Conservation (phyloP, 2,888 invertebrate species). For the Timema cristinae region DNA sequence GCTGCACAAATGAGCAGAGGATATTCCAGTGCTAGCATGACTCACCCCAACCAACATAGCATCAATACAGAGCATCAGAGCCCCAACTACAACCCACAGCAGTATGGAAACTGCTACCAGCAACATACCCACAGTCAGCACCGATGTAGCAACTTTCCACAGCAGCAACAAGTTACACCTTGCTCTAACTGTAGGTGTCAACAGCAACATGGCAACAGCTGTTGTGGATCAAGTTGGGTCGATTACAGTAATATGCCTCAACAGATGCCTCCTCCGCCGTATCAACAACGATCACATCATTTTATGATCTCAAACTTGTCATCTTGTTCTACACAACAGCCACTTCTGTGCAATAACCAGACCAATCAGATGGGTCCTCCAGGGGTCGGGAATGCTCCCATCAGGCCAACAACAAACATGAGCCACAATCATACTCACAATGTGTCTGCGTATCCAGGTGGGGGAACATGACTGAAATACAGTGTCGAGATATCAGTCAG, state of each 20-base stretch:
- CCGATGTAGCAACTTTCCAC: constrained; percentile 8
- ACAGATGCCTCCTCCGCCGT: constrained; percentile 19
- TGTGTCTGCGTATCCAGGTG: too few species aligned
- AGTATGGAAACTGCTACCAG: constrained; percentile 2
- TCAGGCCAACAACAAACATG: too few species aligned
- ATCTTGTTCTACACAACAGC: too few species aligned
- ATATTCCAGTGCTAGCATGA: background rate
- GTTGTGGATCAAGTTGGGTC: constrained; percentile 12
- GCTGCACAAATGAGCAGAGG: constrained; percentile 26
- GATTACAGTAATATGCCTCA: constrained; percentile 15
- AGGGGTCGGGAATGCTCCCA: too few species aligned
- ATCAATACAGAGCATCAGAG: background rate
- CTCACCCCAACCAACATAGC: constrained; percentile 35
- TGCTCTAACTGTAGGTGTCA: constrained; percentile 15
- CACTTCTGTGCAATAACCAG: too few species aligned
- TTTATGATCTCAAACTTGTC: constrained; percentile 34
- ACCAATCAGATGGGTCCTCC: too few species aligned
- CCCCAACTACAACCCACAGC: background rate
- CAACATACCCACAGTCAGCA: constrained; percentile 6
- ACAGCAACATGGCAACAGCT: constrained; percentile 16
- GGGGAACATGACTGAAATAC: constrained; percentile 49
- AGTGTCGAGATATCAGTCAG: constrained; percentile 66
- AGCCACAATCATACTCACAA: too few species aligned
- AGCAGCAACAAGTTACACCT: constrained; percentile 8
- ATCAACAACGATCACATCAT: constrained; percentile 26